These are phyloP conservation scores for Ptychodera flava DNA, from an alignment of 35 echinoderm and acorn worm species.

Conservation along the genomic window DNA sequence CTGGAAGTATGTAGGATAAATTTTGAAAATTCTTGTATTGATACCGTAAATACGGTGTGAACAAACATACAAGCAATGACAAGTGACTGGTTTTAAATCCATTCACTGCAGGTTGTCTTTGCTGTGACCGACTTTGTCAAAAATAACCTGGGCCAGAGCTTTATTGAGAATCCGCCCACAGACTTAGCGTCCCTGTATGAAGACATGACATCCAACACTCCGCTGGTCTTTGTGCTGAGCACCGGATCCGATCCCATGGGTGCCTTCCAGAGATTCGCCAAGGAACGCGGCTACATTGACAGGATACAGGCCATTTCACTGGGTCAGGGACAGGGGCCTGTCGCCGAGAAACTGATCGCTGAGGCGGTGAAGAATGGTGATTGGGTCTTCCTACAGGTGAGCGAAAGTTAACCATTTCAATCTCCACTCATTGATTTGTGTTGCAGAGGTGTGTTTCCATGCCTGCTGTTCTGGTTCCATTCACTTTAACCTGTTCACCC, in stretches of 20 bases:
- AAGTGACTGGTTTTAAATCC: too few relatives aligned
- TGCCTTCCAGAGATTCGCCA: slow-evolving; percentile 92
- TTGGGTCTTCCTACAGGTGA: slow-evolving; percentile 98
- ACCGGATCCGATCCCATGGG: slow-evolving; percentile 99
- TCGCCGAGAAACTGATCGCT: slow-evolving; percentile 94
- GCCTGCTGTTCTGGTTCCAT: too few relatives aligned
- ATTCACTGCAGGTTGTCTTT: slow-evolving; percentile 97
- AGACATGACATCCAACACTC: slow-evolving; percentile 89
- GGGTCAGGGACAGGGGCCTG: slow-evolving; percentile 94
- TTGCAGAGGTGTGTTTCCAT: too few relatives aligned
- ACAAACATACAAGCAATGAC: too few relatives aligned
- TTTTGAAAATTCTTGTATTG: too few relatives aligned
- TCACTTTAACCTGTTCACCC: too few relatives aligned
- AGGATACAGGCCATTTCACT: slow-evolving; percentile 95
- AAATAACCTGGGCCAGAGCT: slow-evolving; percentile 88
- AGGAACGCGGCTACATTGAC: slow-evolving; percentile 80
- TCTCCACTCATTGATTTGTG: too few relatives aligned
- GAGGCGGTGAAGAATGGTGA: slow-evolving; percentile 79
- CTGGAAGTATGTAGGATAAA: too few relatives aligned
- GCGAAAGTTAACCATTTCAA: neutral
- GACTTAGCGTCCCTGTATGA: slow-evolving; percentile 77
- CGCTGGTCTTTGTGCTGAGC: slow-evolving; percentile 89
- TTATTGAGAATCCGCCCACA: slow-evolving; percentile 89
- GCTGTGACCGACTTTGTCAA: slow-evolving; percentile 95
- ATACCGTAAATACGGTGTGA: too few relatives aligned